phyloP scores from a whole-genome alignment of 1,140 invertebrate genomes.

The Bombus breviceps region DNA sequence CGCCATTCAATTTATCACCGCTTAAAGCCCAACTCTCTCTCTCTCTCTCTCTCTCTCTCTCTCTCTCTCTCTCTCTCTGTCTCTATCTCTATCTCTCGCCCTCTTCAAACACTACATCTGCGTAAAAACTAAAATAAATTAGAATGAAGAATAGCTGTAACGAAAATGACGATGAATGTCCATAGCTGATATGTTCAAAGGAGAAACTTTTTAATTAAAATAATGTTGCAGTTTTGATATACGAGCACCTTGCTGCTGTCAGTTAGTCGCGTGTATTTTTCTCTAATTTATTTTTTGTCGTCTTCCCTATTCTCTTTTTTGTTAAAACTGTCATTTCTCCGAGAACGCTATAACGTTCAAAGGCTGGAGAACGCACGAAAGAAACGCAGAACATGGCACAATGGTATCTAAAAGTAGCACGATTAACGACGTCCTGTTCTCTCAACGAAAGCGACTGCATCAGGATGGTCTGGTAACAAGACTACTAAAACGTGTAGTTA shows the following conservation, averaged over 20 bases:
- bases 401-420: slow-evolving; percentile 48
- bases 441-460: slow-evolving; percentile 36
- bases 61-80: not conserved
- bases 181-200: too few species aligned
- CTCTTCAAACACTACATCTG: not conserved
- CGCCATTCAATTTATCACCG: slow-evolving; percentile 26
- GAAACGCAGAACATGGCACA: slow-evolving; percentile 18
- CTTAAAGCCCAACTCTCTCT: not conserved
- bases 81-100: not conserved
- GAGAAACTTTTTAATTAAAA: slow-evolving; percentile 2
- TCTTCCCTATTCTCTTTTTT: not conserved
- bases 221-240: not conserved
- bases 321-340: not conserved
- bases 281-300: not conserved
- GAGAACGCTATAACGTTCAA: slow-evolving; percentile 19
- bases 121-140: not conserved
- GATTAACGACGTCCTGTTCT: slow-evolving; percentile 59
- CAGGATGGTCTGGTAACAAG: slow-evolving; percentile 51
- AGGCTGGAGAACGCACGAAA: slow-evolving; percentile 24
- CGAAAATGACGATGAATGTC: not conserved
- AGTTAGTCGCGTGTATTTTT: not conserved
- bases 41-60: not conserved
- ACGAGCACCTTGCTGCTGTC: not conserved
- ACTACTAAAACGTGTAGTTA: slow-evolving; percentile 74
- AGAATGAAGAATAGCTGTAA: not conserved